Evolutionary conservation across 2,113 vertebrate genomes (phyloP), one percentile per base, ranked within the genome.

Genomic region (Gadus chalcogrammus): DNA sequence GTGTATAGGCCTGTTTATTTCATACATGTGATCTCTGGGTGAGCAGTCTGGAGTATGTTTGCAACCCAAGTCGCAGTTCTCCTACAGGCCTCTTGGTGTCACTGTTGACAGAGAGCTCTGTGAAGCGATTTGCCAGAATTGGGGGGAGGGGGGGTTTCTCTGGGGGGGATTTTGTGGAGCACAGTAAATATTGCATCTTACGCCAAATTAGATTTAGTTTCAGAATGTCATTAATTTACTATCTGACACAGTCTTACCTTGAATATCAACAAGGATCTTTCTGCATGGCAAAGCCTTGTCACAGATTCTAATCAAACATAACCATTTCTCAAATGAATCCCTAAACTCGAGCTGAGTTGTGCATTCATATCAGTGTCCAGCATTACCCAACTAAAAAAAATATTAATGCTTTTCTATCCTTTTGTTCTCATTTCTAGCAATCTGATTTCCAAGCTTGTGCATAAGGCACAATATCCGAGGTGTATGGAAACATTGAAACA

Each of bases 21-120:
- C 53, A 58, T 81, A 74, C 62, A 65, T 71, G 69, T 82, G 55
- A 48, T 55, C 55, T 18, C 17, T 73, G 68, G 42, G 42, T 48
- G 42, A 48, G 11, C 42, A 13, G 42, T 48, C 42, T 48, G 42
- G 42, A 48, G 8, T 48, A 48, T 63, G 73, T 61, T 55, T 70
- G 69, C 18, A 38, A 18, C 58, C 28, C 20, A 48, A 68, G 74
- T 69, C 81, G 91, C 85, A 90, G 74, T 92, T 87, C 85, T 65
- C 27, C 11, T 6, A 60, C 24, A 28, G 56, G 71, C 90, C 92
- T 76, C 90, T 86, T 71, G 92, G 90, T 88, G 92, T 88, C 92
- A 91, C 85, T 90, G 79, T 92, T 89, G 81, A 82, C 86, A 86
- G 71, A 48, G 66, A 27, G 77, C 85, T 86, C 56, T 75, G 31